These are phyloP conservation scores for Rotaria magnacalcarata DNA, from an alignment of 2,888 invertebrate genomes.

Conservation along the genomic window DNA sequence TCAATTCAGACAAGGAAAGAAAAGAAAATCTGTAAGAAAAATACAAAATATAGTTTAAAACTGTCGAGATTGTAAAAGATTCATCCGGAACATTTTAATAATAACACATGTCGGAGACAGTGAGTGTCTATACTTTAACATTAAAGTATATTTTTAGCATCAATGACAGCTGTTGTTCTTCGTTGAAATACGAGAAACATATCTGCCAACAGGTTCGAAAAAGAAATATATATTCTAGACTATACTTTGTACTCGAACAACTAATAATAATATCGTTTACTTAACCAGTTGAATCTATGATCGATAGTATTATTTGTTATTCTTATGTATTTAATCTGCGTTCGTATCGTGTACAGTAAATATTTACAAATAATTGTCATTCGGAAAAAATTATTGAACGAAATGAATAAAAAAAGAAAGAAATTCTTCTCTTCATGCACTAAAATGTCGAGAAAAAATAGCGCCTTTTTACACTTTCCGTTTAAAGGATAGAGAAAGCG, in stretches of 20 bases:
- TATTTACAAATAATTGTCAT: constrained; percentile 29
- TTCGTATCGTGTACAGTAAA: not conserved
- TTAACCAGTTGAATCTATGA: not conserved
- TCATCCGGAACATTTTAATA: not conserved
- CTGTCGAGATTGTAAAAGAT: not conserved
- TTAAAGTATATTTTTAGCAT: not conserved
- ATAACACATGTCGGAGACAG: not conserved
- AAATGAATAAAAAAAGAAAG: not conserved
- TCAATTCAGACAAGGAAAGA: not conserved
- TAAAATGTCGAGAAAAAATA: not conserved
- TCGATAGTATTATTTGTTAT: not conserved
- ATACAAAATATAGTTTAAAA: not conserved
- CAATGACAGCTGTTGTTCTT: not conserved
- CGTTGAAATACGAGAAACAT: not conserved
- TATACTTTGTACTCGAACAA: not conserved
- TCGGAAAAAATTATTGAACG: not conserved
- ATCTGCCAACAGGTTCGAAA: not conserved
- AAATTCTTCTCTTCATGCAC: not conserved
- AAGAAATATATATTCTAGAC: not conserved
- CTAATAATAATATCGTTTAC: not conserved
- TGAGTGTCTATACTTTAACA: not conserved
- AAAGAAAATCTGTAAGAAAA: not conserved
- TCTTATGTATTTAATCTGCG: not conserved
- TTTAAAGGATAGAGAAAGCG: not conserved
- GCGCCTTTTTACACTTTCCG: not conserved